phyloP scores from a whole-genome alignment of 2,888 invertebrate species.

The Caradrina clavipalpis region DNA sequence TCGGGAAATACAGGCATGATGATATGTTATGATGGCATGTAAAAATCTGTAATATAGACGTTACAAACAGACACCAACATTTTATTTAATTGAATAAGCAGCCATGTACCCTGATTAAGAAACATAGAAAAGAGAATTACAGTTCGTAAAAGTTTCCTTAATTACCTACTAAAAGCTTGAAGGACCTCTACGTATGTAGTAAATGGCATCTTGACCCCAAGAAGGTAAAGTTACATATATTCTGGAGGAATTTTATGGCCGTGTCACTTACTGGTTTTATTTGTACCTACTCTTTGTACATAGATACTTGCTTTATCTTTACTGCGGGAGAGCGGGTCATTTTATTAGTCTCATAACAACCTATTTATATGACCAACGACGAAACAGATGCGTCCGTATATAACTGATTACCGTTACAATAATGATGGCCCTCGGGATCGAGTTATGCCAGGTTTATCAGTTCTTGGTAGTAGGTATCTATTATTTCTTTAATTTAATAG shows the following conservation, averaged over 20 bases:
- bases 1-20: no score
- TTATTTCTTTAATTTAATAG: constrained; percentile 18
- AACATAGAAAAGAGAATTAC: background rate
- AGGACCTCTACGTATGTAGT: background rate
- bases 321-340: constrained; percentile 71
- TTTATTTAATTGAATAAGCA: background rate
- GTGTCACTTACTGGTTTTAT: constrained; percentile 67
- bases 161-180: constrained; percentile 22
- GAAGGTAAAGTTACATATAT: constrained; percentile 57
- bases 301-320: constrained; percentile 69
- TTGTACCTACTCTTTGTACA: background rate
- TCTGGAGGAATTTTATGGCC: constrained; percentile 67
- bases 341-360: constrained; percentile 72
- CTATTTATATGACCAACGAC: constrained; percentile 69
- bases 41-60: no score
- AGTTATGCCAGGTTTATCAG: constrained; percentile 47
- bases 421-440: constrained; percentile 52
- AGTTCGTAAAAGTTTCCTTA: background rate
- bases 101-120: background rate
- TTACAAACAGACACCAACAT: no score
- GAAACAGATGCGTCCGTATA: constrained; percentile 57
- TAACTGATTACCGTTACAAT: constrained; percentile 30
- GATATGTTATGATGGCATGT: no score
- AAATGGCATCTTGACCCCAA: constrained; percentile 27
- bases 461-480: background rate